Evolutionary conservation across 2,113 vertebrate species (phyloP), one percentile per base, ranked within the genome.

Genomic region (Anguilla japonica): DNA sequence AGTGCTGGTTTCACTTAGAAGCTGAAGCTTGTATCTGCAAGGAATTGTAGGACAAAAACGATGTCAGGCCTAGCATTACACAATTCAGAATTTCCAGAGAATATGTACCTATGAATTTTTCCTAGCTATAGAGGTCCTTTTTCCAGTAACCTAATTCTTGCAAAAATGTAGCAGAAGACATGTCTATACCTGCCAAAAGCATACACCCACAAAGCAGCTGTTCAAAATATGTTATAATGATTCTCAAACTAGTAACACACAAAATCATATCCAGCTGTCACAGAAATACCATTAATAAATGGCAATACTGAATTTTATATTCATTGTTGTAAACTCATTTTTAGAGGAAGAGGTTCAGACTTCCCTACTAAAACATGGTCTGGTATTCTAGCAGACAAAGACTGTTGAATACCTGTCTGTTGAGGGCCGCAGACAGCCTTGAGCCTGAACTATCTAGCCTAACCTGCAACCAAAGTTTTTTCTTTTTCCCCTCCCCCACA

Each of bases 1-100:
- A 67, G 29, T 46, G 85, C 79, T 86, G 85, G 85, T 67, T 63
- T 86, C 85, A 82, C 40, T 81, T 81, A 40, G 56, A 86, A 86
- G 57, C 79, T 63, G 85, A 81, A 67, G 79, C 79, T 86, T 39
- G 41, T 63, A 67, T 79, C 85, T 86, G 43, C 14, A 86, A 34
- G n/a, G 1, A 81, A 39, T 13, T 13, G n/a, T 13, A 8, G 26
- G 71, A 34, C n/a, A 29, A 34, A 75, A 34, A 34, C 22, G 20
- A 20, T 41, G 40, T 41, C 9, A 40, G 34, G 5, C n/a, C 14
- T 79, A 11, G 34, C 34, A 18, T 80, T 80, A 80, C 5, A 79
- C 1, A 6, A 60, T 14, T 16, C 0, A 67, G 20, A 67, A 67
- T 34, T 13, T 29, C 8, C 71, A 29, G 71, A 34, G 71, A 75